Evolutionary conservation across 2,888 invertebrate genomes (phyloP).

Genomic region (Tenthredo mesomela): DNA sequence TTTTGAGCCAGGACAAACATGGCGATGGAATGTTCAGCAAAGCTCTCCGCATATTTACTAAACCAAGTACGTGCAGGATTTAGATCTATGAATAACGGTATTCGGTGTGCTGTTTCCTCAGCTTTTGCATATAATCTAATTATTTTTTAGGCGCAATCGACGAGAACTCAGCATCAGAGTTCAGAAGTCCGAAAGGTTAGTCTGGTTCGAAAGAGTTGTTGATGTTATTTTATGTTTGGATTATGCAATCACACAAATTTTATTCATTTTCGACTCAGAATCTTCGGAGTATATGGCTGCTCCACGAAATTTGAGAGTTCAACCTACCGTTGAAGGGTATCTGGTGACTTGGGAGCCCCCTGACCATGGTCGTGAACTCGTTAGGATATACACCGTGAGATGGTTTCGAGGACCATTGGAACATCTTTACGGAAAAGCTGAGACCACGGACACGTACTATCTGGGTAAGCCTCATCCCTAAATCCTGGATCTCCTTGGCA

Average conservation of each 20-base stretch:
- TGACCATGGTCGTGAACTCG: slow-evolving; percentile 79
- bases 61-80: slow-evolving; percentile 75
- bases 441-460: slow-evolving; percentile 86
- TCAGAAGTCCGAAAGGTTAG: slow-evolving; percentile 68
- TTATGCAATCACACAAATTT: background rate
- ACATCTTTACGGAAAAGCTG: slow-evolving; percentile 83
- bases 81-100: background rate
- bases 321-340: slow-evolving; percentile 87
- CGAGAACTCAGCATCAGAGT: slow-evolving; percentile 71
- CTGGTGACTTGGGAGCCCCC: slow-evolving; percentile 88
- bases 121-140: background rate
- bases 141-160: slow-evolving; percentile 64
- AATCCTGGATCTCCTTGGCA: background rate
- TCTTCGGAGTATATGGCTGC: slow-evolving; percentile 80
- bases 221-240: background rate
- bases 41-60: slow-evolving; percentile 87
- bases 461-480: slow-evolving; percentile 75
- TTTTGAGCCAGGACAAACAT: slow-evolving; percentile 91
- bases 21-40: slow-evolving; percentile 96
- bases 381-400: slow-evolving; percentile 84
- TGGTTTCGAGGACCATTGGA: slow-evolving; percentile 85
- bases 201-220: background rate
- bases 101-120: background rate
- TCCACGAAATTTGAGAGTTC: slow-evolving; percentile 86
- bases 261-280: slow-evolving; percentile 56